Base-by-base conservation (phyloP, 2,113 vertebrate genomes). In the Pelmatolapia mariae region DNA sequence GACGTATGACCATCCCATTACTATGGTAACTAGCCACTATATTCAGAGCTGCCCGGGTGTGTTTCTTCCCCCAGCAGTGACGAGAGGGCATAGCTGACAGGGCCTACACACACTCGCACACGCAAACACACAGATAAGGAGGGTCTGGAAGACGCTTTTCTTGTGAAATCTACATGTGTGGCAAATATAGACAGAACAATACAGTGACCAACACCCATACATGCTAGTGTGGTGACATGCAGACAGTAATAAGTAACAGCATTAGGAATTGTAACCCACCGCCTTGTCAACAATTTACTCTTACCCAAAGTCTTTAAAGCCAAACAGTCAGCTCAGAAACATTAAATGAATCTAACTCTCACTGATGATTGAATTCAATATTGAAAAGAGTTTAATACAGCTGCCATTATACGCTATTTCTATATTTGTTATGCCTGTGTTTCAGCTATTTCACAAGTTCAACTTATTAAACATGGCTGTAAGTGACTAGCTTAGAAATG, bases 21-120 rank as follows among this genome's bases (percentile, higher is more conserved):
- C 96, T 96, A 95, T 96, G 95, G 95, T 95, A 97, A 96, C 95
- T 94, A 95, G 93, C 92, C 90, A 90, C 93, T 96, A 95, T 96
- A 94, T 96, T 96, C 95, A 95, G 93, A 92, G 91, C 90, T 94
- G 92, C 84, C 93, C 66, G 90, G 89, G 89, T 94, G 93, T 93
- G 93, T 93, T 92, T 93, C 86, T 94, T 94, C 90, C 94, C 86
- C 91, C 90, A 87, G 89, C 90, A 86, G 93, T 94, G 95, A 95
- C 89, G 91, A 94, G 94, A 93, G 90, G 95, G 89, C 94, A 92
- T 89, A 93, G 93, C 93, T 95, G 94, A 96, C 94, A 95, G 93
- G 94, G 84, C 91, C 86, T 66, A 50, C 80, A 63, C 82, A 79
- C 82, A 86, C 80, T 76, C 85, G 43, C 81, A 68, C 53, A 86